Evolutionary conservation across 2,888 invertebrate genomes (phyloP).

Genomic region (Ptychoptera contaminata): DNA sequence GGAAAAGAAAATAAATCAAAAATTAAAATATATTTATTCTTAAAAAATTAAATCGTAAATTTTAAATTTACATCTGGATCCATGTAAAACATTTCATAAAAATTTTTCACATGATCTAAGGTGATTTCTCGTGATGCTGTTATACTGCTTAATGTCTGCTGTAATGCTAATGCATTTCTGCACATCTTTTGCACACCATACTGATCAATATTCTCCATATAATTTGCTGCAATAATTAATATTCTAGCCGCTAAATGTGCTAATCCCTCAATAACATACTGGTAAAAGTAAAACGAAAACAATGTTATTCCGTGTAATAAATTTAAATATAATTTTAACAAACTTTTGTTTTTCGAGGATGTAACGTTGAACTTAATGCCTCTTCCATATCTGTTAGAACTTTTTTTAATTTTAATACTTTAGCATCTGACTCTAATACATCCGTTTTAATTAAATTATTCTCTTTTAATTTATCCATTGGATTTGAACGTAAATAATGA

Average conservation of each 20-base stretch:
- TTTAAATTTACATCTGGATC: slow-evolving; percentile 61
- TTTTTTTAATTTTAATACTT: slow-evolving; percentile 60
- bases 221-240: slow-evolving; percentile 64
- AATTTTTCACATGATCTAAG: slow-evolving; percentile 76
- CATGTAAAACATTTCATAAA: slow-evolving; percentile 71
- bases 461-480: slow-evolving; percentile 22
- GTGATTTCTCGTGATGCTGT: slow-evolving; percentile 68
- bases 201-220: slow-evolving; percentile 64
- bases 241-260: slow-evolving; percentile 65
- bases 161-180: slow-evolving; percentile 67
- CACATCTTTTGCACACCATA: slow-evolving; percentile 72
- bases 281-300: slow-evolving; percentile 20
- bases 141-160: slow-evolving; percentile 72
- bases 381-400: slow-evolving; percentile 65
- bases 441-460: slow-evolving; percentile 40
- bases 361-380: slow-evolving; percentile 55
- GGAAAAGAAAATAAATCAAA: no score
- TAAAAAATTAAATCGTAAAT: no score
- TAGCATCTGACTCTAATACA: slow-evolving; percentile 59
- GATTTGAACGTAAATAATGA: slow-evolving; percentile 61
- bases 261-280: slow-evolving; percentile 84
- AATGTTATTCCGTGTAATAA: no score
- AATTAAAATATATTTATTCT: no score
- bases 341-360: slow-evolving; percentile 62
- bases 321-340: no score